Conservation (phyloP, 2,888 invertebrate genomes). For the Anthophora plumipes region DNA sequence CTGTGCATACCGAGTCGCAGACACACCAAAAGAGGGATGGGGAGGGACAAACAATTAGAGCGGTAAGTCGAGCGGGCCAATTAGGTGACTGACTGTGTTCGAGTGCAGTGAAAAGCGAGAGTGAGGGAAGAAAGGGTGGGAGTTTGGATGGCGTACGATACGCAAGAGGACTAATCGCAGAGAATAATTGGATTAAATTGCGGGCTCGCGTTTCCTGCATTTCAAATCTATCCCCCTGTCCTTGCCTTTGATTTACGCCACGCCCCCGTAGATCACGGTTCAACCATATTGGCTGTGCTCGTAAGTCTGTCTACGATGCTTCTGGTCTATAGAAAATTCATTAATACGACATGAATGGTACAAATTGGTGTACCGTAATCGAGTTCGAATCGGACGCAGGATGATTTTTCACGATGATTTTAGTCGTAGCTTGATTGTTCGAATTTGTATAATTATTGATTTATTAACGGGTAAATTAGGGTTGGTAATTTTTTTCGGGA, state of each 20-base stretch:
- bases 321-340: no score
- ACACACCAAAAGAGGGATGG: conserved; percentile 2
- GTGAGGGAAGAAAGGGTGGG: background rate
- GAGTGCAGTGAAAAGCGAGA: conserved; percentile 56
- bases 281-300: no score
- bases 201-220: conserved; percentile 53
- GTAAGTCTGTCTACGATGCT: no score
- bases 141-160: conserved; percentile 40
- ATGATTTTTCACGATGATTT: no score
- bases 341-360: no score
- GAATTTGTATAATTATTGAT: no score
- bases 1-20: conserved; percentile 52
- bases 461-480: no score
- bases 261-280: background rate
- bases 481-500: no score
- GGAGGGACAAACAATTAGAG: conserved; percentile 65
- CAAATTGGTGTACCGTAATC: no score
- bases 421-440: no score
- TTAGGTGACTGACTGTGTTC: conserved; percentile 61
- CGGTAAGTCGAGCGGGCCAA: conserved; percentile 69
- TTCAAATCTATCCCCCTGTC: conserved; percentile 31
- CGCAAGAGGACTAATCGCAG: conserved; percentile 70
- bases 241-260: conserved; percentile 36
- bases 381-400: no score
- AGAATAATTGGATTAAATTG: conserved; percentile 75